Conservation (phyloP, 2,797 vertebrate genomes). For the Silurus aristotelis region DNA sequence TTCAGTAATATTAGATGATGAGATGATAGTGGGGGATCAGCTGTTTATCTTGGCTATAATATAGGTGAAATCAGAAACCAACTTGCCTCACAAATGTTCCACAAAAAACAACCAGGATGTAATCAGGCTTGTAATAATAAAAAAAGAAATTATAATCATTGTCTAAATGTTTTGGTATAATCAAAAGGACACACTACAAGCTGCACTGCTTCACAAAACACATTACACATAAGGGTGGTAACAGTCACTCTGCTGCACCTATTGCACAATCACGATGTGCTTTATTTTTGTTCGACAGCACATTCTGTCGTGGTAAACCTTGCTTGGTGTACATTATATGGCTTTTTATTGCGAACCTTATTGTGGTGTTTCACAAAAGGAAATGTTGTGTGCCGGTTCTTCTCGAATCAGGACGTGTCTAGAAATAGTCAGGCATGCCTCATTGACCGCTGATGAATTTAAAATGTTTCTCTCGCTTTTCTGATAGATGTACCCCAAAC, state of each 20-base stretch:
- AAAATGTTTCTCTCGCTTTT: constrained; percentile 35
- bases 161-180: background rate
- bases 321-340: background rate
- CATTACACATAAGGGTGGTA: background rate
- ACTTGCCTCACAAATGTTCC: background rate
- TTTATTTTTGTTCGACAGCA: background rate
- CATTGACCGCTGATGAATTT: constrained; percentile 55
- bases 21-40: background rate
- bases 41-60: background rate
- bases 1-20: background rate
- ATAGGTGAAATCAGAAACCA: background rate
- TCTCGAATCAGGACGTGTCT: constrained; percentile 63
- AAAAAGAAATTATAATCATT: background rate
- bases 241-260: background rate
- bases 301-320: background rate
- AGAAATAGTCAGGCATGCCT: constrained; percentile 58
- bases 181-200: background rate
- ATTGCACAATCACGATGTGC: background rate
- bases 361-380: background rate
- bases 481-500: constrained; percentile 89
- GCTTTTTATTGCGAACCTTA: constrained; percentile 47
- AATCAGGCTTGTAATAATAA: background rate
- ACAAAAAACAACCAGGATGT: background rate
- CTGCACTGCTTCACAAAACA: background rate
- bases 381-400: constrained; percentile 63